Percentiles rank a stretch among this genome's conserved stretches.
Evolutionary conservation across 2,113 vertebrate species (phyloP).

Genomic region (Piliocolobus tephrosceles): DNA sequence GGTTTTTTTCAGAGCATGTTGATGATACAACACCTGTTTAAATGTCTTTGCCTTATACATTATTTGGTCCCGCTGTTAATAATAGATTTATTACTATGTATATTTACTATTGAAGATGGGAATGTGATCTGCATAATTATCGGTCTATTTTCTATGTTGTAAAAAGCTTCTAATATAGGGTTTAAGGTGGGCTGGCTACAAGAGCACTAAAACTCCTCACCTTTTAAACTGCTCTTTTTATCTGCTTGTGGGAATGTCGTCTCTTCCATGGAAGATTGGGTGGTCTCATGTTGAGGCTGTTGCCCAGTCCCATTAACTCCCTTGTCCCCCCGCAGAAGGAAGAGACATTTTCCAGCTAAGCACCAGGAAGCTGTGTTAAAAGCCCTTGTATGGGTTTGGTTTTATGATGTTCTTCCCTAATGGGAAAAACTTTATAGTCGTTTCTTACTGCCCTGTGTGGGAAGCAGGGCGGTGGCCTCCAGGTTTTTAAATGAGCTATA

Average conservation of each 20-base stretch:
- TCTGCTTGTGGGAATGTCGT: constrained; percentile 58
- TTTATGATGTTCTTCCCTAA: constrained; percentile 66
- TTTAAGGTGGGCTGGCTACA: constrained; percentile 75
- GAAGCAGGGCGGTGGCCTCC: constrained; percentile 24
- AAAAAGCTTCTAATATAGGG: constrained; percentile 87
- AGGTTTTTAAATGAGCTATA: constrained; percentile 38
- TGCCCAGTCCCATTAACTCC: constrained; percentile 59
- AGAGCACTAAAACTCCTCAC: constrained; percentile 67
- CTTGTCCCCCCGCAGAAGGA: constrained; percentile 51
- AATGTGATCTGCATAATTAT: constrained; percentile 84
- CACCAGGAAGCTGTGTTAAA: constrained; percentile 60
- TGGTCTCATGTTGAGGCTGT: constrained; percentile 80
- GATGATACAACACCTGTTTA: constrained; percentile 70
- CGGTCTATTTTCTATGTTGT: constrained; percentile 91
- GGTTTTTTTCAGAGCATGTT: constrained; percentile 37
- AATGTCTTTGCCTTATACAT: constrained; percentile 87
- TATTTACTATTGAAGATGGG: constrained; percentile 83
- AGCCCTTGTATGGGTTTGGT: constrained; percentile 62
- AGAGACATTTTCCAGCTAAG: constrained; percentile 65
- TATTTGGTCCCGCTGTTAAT: constrained; percentile 77
- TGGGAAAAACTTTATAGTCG: constrained; percentile 19
- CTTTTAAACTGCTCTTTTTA: constrained; percentile 63
- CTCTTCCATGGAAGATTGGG: constrained; percentile 59
- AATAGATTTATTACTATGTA: constrained; percentile 81
- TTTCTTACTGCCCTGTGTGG: constrained; percentile 59